Percentiles rank a stretch among this genome's conserved stretches.
These are phyloP conservation scores for Drosophila malerkotliana DNA, from an alignment of 1,140 invertebrate genomes.

Conservation along the genomic window DNA sequence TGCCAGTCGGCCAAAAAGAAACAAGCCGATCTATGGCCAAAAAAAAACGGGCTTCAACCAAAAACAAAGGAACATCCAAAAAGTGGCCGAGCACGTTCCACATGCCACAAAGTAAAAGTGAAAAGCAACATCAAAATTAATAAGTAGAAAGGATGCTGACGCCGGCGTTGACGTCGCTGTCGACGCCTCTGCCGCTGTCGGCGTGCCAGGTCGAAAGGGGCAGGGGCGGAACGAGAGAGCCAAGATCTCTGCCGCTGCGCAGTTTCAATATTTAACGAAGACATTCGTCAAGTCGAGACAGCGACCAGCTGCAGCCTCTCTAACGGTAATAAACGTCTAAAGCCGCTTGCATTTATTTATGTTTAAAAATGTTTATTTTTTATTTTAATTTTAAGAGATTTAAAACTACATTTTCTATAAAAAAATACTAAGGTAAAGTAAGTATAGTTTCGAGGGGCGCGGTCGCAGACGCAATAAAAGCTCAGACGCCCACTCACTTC, in stretches of 20 bases:
- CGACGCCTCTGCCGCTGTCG: slow-evolving; percentile 27
- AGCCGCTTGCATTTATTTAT: slow-evolving; percentile 12
- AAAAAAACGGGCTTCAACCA: slow-evolving; percentile 22
- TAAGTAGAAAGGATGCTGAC: slow-evolving; percentile 78
- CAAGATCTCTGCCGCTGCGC: slow-evolving; percentile 51
- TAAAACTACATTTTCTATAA: neutral
- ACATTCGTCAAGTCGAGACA: slow-evolving; percentile 54
- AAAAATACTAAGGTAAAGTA: neutral
- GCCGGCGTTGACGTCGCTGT: slow-evolving; percentile 34
- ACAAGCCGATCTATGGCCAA: slow-evolving; percentile 28
- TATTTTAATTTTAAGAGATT: neutral
- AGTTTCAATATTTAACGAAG: slow-evolving; percentile 71
- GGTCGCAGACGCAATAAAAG: neutral
- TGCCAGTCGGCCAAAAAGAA: slow-evolving; percentile 8
- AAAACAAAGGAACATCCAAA: neutral
- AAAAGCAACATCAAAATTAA: slow-evolving; percentile 82
- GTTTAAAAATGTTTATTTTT: slow-evolving; percentile 7
- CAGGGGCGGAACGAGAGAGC: slow-evolving; percentile 14
- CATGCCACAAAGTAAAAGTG: slow-evolving; percentile 81
- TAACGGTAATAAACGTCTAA: slow-evolving; percentile 11
- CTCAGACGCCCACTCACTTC: slow-evolving; percentile 10
- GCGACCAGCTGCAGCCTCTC: slow-evolving; percentile 27
- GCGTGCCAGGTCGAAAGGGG: slow-evolving; percentile 11
- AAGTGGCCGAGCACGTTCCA: slow-evolving; percentile 49
- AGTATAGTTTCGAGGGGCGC: neutral